Conservation (phyloP, 2,888 invertebrate genomes). For the Ectemnius lituratus region DNA sequence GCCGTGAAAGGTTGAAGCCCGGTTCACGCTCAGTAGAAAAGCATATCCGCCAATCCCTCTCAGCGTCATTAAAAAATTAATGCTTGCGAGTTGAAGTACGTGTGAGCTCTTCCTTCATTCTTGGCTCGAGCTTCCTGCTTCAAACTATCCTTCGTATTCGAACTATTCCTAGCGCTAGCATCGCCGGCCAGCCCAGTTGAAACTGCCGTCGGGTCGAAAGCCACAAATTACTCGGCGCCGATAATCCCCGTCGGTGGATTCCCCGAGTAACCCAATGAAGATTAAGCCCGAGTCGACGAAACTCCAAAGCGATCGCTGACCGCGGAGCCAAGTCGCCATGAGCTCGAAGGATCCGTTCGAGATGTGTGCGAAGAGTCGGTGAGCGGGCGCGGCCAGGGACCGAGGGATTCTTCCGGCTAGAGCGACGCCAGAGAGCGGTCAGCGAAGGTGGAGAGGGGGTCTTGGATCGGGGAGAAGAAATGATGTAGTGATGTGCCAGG, state of each 20-base stretch:
- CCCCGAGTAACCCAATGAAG: neutral
- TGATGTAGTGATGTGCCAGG: constrained; percentile 19
- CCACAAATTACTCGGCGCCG: neutral
- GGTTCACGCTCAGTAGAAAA: constrained; percentile 15
- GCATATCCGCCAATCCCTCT: constrained; percentile 1
- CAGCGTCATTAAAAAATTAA: too few species aligned
- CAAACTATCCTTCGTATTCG: too few species aligned
- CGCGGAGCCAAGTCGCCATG: neutral
- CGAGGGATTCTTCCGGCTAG: too few species aligned
- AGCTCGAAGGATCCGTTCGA: neutral
- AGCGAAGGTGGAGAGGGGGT: too few species aligned
- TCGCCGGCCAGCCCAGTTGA: neutral
- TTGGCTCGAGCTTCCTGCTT: too few species aligned
- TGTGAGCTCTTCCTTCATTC: too few species aligned
- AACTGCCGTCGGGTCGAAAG: neutral
- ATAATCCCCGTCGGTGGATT: neutral
- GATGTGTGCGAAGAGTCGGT: neutral
- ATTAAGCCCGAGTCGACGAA: neutral
- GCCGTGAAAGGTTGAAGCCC: constrained; percentile 8
- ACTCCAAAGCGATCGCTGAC: constrained; percentile 1
- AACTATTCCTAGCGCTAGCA: too few species aligned
- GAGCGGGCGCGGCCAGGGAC: neutral
- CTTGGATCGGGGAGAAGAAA: neutral
- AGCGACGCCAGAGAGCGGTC: too few species aligned
- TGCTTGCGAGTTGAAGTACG: too few species aligned